A percentile compares a stretch with the other conserved stretches of the same genome.
These are phyloP conservation scores for Apodemus sylvaticus DNA, from an alignment of 2,113 vertebrate genomes.

Conservation along the genomic window DNA sequence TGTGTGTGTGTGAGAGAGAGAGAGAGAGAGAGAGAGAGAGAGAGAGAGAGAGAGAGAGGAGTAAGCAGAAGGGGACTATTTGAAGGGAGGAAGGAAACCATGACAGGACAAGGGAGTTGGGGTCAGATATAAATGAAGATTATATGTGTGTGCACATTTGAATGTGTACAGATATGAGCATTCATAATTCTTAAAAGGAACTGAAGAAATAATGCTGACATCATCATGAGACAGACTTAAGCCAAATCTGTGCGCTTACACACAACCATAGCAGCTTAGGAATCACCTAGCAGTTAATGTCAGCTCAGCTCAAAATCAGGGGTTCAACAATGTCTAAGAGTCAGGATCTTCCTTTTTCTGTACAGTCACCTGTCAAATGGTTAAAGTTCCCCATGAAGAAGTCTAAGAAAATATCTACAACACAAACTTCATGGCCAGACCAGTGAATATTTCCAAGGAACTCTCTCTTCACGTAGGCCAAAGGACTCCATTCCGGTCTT, in stretches of 20 bases:
- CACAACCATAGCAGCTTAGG: not conserved
- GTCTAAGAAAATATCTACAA: constrained; percentile 5
- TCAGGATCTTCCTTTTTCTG: not conserved
- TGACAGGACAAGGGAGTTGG: not conserved
- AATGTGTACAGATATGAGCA: not conserved
- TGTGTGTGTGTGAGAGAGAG: too few relatives aligned
- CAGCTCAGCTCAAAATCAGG: not conserved
- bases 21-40: too few relatives aligned
- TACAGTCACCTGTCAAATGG: not conserved
- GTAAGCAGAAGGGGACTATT: not conserved
- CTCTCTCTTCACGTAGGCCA: not conserved
- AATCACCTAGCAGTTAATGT: not conserved
- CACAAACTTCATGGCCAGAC: not conserved
- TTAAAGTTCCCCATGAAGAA: not conserved
- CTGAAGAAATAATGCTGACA: not conserved
- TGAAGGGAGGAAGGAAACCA: not conserved
- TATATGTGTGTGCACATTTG: not conserved
- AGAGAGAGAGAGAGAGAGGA: too few relatives aligned
- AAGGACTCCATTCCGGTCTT: not conserved
- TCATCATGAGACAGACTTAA: not conserved
- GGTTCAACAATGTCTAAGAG: not conserved
- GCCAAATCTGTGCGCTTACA: not conserved
- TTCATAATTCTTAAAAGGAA: not conserved
- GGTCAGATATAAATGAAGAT: not conserved
- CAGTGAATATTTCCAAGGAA: not conserved